Base-by-base conservation (phyloP, 2,113 vertebrate species). In the Cyanoramphus novaezelandiae region DNA sequence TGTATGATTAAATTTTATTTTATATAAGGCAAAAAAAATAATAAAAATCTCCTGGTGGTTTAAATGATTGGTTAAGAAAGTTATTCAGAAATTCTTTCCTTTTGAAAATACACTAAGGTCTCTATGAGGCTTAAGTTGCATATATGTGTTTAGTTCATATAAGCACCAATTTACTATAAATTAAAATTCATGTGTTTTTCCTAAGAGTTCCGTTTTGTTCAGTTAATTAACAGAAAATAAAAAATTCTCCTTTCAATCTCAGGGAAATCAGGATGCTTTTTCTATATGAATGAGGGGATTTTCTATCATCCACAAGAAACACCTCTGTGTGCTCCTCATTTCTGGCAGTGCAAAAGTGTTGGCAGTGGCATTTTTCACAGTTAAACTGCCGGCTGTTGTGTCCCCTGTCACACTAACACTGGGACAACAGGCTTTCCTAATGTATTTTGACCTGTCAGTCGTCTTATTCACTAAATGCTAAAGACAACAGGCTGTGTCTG, bases 281-380 rank as follows among this genome's bases (percentile, higher is more conserved):
- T 39, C 4, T 18, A 3, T 12, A 18, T n/a, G 12, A 86, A 50
- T 64, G 71, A 10, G 43, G 3, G 8, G 5, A 0, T 1, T 57
- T 87, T 89, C n/a, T 91, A 33, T 39, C 6, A 19, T 44, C 39
- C 41, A 37, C 0, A 6, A 16, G 53, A 86, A 91, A 67, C 0
- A n/a, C 0, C 21, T 80, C 13, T 16, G 3, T 77, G 17, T 43
- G 10, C 11, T 92, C 16, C 28, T 57, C 71, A 14, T 53, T 87
- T 91, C 43, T 74, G 16, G 25, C n/a, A 46, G 23, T 33, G 23
- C 21, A 39, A 33, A 46, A 68, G 3, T 47, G 13, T 47, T 3
- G 9, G 12, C 4, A 10, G 17, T 65, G 46, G 25, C 28, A 37
- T 29, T 46, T 80, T 85, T 93, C 46, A 46, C 1, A 1, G 16